A percentile compares a stretch with the other conserved stretches of the same genome.
These are phyloP conservation scores for Protonibea diacanthus DNA, from an alignment of 2,797 vertebrate species.

Conservation along the genomic window DNA sequence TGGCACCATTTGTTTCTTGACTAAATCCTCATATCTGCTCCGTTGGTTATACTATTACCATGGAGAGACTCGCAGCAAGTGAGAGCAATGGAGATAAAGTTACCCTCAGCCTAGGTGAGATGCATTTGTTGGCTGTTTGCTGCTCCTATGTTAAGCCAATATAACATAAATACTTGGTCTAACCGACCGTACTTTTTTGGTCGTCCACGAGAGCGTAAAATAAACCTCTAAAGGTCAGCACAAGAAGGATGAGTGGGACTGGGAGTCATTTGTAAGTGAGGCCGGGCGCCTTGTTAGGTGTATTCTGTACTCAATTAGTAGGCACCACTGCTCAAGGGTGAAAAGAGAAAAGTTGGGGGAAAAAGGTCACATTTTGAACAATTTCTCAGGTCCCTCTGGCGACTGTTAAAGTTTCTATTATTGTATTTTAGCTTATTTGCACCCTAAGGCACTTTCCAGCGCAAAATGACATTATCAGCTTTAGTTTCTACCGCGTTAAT, in stretches of 20 bases:
- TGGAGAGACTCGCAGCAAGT: not conserved
- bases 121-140: slow-evolving; percentile 13
- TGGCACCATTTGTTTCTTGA: slow-evolving; percentile 18
- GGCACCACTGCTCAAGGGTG: slow-evolving; percentile 29
- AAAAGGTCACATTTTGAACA: slow-evolving; percentile 38
- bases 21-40: slow-evolving; percentile 13
- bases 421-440: slow-evolving; percentile 22
- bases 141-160: slow-evolving; percentile 39
- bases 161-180: slow-evolving; percentile 36
- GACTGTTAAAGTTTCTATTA: slow-evolving; percentile 17
- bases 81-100: slow-evolving; percentile 25
- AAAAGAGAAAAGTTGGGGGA: slow-evolving; percentile 29
- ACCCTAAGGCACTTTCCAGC: not conserved
- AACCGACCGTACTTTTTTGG: slow-evolving; percentile 3
- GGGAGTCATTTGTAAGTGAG: slow-evolving; percentile 38
- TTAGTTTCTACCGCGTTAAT: slow-evolving; percentile 9
- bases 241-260: slow-evolving; percentile 35
- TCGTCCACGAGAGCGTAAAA: slow-evolving; percentile 17
- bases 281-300: slow-evolving; percentile 40
- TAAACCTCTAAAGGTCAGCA: slow-evolving; percentile 54
- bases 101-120: slow-evolving; percentile 1
- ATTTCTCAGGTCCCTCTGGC: slow-evolving; percentile 17
- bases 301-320: slow-evolving; percentile 35
- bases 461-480: not conserved
- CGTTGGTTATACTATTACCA: not conserved